Percentiles rank a stretch among this genome's conserved stretches.
Conservation (phyloP, 2,113 vertebrate species). For the Odocoileus hemionus region DNA sequence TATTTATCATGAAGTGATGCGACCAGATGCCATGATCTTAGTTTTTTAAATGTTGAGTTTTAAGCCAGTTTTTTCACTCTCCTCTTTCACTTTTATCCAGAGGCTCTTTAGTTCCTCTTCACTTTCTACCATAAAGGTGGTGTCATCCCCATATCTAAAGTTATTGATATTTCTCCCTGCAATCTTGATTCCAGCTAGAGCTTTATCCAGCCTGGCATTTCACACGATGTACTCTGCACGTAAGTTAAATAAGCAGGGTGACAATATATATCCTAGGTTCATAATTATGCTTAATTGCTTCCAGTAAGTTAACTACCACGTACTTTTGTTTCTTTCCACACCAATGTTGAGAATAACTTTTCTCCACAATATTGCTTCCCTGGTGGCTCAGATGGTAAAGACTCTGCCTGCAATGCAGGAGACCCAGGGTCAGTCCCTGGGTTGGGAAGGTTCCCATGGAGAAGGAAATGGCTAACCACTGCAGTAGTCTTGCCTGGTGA, state of each 20-base stretch:
- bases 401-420: neutral
- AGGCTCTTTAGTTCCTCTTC: neutral
- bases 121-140: neutral
- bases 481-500: neutral
- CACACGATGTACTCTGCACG: neutral
- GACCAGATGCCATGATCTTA: neutral
- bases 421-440: neutral
- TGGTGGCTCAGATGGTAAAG: neutral
- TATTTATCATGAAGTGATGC: neutral
- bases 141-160: neutral
- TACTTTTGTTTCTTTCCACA: neutral
- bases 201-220: neutral
- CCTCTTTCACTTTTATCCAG: neutral
- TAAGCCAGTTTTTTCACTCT: neutral
- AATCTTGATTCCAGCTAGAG: neutral
- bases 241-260: neutral
- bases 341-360: constrained; percentile 9
- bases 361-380: neutral
- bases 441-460: neutral
- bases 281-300: neutral
- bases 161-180: neutral
- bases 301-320: neutral
- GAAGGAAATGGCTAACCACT: neutral
- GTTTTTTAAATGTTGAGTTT: neutral
- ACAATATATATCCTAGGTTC: neutral